These are phyloP conservation scores for Drosophila eugracilis DNA, from an alignment of 1,140 invertebrate species.

Conservation along the genomic window DNA sequence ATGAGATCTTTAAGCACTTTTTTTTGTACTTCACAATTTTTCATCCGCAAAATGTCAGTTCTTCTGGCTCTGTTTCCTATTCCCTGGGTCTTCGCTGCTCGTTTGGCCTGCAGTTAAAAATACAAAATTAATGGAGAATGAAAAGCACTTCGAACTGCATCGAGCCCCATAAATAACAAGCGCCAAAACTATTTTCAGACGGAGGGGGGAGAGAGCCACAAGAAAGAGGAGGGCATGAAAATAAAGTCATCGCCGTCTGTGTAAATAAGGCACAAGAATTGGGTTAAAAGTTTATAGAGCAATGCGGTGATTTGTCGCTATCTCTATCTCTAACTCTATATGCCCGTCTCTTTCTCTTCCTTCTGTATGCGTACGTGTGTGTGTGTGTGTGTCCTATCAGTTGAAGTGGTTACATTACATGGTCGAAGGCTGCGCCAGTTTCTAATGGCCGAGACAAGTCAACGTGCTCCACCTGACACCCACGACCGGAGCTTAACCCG, in stretches of 20 bases:
- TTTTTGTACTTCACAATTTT: constrained; percentile 14
- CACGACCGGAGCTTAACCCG: constrained; percentile 4
- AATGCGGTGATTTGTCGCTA: constrained; percentile 73
- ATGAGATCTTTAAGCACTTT: no score
- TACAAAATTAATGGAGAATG: constrained; percentile 48
- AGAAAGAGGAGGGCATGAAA: constrained; percentile 30
- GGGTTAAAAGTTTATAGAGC: constrained; percentile 81
- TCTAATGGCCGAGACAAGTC: constrained; percentile 67
- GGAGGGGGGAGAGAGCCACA: constrained; percentile 7
- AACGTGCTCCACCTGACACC: constrained; percentile 54
- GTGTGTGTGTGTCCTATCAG: constrained; percentile 61
- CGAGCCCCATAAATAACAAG: constrained; percentile 49
- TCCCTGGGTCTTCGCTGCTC: background rate
- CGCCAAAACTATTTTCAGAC: constrained; percentile 41
- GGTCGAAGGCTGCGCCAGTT: constrained; percentile 77
- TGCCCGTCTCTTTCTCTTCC: background rate
- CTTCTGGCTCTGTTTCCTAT: background rate
- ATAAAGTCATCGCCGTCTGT: constrained; percentile 70
- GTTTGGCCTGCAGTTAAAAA: constrained; percentile 39
- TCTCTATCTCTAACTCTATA: constrained; percentile 10
- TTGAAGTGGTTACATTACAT: constrained; percentile 78
- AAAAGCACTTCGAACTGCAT: constrained; percentile 46
- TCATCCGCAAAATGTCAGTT: constrained; percentile 7
- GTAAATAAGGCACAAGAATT: constrained; percentile 79
- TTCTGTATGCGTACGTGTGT: constrained; percentile 11